Conservation (phyloP, 2,113 vertebrate genomes). For the Arvicanthis niloticus region DNA sequence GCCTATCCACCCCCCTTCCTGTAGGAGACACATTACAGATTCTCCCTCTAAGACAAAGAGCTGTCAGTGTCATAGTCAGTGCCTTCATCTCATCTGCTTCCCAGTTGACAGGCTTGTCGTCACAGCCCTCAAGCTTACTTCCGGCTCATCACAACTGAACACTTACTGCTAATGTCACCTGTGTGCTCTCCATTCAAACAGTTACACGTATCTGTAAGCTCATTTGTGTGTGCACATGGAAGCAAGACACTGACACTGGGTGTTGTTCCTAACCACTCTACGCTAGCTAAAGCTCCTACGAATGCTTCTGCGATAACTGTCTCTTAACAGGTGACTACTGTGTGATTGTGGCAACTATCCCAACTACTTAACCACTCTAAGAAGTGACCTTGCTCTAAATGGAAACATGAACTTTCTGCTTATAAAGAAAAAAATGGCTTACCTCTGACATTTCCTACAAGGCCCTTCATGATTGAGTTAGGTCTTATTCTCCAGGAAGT, state of each 20-base stretch:
- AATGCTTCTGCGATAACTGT: not conserved
- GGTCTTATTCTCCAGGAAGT: not conserved
- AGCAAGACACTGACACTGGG: not conserved
- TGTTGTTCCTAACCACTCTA: not conserved
- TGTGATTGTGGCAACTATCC: not conserved
- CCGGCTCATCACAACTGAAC: not conserved
- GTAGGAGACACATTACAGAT: slow-evolving; percentile 2
- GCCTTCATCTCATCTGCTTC: not conserved
- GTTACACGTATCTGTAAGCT: not conserved
- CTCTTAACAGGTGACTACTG: not conserved
- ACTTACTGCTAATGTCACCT: not conserved
- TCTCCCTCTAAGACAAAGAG: slow-evolving; percentile 9
- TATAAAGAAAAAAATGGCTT: not conserved
- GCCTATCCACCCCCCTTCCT: not conserved
- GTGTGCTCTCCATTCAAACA: not conserved
- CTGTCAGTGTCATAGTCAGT: not conserved
- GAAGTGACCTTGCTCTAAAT: not conserved
- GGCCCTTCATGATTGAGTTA: not conserved
- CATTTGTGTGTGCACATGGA: not conserved
- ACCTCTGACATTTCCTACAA: not conserved
- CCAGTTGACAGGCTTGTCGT: not conserved
- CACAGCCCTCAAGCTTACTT: not conserved
- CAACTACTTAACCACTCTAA: slow-evolving; percentile 10
- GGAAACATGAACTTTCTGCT: not conserved
- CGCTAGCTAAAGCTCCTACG: not conserved